A percentile compares a stretch with the other conserved stretches of the same genome.
Evolutionary conservation across 2,888 invertebrate genomes (phyloP).

Genomic region (Apamea crenata): DNA sequence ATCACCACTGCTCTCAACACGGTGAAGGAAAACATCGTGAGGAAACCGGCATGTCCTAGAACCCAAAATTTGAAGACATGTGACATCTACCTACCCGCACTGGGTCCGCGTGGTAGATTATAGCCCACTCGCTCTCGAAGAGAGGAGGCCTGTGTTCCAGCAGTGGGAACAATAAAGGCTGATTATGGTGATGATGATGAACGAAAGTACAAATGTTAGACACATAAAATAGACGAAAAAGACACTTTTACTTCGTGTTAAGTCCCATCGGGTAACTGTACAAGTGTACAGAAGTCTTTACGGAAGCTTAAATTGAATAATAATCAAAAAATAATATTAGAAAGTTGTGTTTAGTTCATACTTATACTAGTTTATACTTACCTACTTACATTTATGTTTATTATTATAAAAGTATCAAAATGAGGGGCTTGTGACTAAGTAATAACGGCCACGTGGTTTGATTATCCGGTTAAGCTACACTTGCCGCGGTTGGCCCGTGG

Average conservation of each 20-base stretch:
- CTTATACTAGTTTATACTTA: not conserved
- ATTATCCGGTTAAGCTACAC: too few relatives aligned
- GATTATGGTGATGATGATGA: not conserved
- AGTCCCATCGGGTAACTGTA: not conserved
- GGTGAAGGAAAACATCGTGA: not conserved
- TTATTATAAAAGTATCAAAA: too few relatives aligned
- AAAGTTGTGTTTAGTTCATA: not conserved
- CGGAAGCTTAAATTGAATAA: not conserved
- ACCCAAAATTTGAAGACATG: not conserved
- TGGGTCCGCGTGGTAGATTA: not conserved
- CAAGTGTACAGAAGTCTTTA: not conserved
- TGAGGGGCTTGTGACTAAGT: too few relatives aligned
- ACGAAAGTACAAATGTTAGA: not conserved
- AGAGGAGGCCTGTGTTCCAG: not conserved
- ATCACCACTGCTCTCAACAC: not conserved
- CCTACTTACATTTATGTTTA: too few relatives aligned
- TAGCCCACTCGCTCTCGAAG: not conserved
- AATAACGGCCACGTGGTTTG: too few relatives aligned
- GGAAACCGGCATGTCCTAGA: not conserved
- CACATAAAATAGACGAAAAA: not conserved
- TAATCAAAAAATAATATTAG: not conserved
- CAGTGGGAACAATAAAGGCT: not conserved
- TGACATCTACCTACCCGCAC: not conserved
- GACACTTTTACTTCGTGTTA: not conserved
- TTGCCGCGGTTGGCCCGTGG: too few relatives aligned